A percentile compares a stretch with the other conserved stretches of the same genome.
Evolutionary conservation across 2,888 invertebrate genomes (phyloP).

Genomic region (Drosophila putrida): DNA sequence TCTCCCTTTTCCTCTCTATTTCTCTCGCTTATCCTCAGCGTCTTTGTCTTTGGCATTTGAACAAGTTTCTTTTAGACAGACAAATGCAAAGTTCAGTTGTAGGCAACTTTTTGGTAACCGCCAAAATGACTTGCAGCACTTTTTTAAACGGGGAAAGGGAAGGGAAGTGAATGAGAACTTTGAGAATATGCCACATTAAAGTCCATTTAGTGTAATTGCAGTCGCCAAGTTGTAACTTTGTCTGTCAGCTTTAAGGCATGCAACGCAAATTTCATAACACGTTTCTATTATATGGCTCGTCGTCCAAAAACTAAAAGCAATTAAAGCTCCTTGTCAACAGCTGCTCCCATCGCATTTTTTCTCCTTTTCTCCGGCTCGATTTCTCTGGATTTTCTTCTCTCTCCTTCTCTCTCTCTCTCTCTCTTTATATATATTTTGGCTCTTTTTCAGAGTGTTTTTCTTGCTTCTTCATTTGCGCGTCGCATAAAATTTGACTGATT

Average conservation of each 20-base stretch:
- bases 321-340: conserved; percentile 71
- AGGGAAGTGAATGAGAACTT: neutral
- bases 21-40: neutral
- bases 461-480: conserved; percentile 35
- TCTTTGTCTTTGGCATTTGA: conserved; percentile 3
- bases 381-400: neutral
- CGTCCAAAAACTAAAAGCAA: conserved; percentile 64
- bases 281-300: conserved; percentile 40
- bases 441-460: conserved; percentile 8
- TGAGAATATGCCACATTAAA: conserved; percentile 68
- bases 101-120: conserved; percentile 61
- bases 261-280: conserved; percentile 52
- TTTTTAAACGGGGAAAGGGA: conserved; percentile 20
- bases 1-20: neutral
- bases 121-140: conserved; percentile 70
- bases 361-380: neutral
- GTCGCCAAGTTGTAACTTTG: conserved; percentile 35
- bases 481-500: conserved; percentile 74
- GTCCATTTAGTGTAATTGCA: conserved; percentile 78
- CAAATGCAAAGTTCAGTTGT: conserved; percentile 69
- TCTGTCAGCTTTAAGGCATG: conserved; percentile 49
- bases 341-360: conserved; percentile 45
- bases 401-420: conserved; percentile 2
- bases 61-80: conserved; percentile 42
- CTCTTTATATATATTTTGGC: neutral